Conservation (phyloP, 2,113 vertebrate genomes). For the Murina feae region DNA sequence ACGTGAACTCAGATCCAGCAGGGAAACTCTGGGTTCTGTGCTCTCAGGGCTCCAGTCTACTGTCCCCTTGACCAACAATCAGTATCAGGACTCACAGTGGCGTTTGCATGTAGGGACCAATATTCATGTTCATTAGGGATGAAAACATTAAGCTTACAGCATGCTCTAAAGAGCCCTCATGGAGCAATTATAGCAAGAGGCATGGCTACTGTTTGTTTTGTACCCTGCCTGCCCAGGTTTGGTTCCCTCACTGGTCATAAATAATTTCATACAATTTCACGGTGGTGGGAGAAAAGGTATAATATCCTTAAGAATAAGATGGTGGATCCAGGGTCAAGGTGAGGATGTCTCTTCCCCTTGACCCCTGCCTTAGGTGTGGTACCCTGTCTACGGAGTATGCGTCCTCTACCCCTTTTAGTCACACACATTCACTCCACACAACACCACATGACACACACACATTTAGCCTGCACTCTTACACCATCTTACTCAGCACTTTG, state of each 20-base stretch:
- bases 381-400: neutral
- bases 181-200: neutral
- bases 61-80: neutral
- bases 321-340: neutral
- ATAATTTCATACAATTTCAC: neutral
- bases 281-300: neutral
- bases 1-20: rapidly evolving
- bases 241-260: neutral
- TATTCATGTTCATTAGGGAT: neutral
- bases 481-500: neutral
- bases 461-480: neutral
- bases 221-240: neutral
- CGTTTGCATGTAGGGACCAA: neutral
- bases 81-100: neutral
- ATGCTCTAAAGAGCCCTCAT: neutral
- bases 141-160: neutral
- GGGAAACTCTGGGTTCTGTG: neutral
- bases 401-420: neutral
- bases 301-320: neutral
- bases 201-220: neutral
- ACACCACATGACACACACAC: neutral
- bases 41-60: neutral
- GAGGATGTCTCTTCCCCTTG: neutral
- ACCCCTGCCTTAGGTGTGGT: neutral
- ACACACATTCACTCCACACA: neutral